Conservation (phyloP, 2,113 vertebrate species). For the Pseudolaguvia tuberculata region DNA sequence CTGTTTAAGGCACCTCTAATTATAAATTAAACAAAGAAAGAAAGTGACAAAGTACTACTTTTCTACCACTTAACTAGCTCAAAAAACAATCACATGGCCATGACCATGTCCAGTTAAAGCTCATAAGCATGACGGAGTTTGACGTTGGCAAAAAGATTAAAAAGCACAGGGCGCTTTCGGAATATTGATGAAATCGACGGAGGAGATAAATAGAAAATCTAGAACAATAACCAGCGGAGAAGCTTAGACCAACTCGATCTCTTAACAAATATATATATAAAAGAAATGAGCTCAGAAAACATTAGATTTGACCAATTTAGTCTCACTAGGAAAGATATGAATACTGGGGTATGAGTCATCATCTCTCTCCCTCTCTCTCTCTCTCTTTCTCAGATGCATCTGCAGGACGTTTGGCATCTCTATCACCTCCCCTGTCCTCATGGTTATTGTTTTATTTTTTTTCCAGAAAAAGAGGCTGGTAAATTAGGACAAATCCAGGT, state of each 20-base stretch:
- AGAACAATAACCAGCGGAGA: background rate
- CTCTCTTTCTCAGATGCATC: conserved; percentile 7
- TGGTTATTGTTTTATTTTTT: conserved; percentile 40
- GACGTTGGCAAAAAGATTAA: too few relatives aligned
- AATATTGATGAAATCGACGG: background rate
- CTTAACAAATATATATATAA: background rate
- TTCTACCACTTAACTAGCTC: conserved; percentile 58
- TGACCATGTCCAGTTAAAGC: conserved; percentile 51
- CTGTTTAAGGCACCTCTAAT: too few relatives aligned
- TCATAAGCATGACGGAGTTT: background rate
- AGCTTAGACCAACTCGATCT: background rate
- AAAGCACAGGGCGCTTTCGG: background rate
- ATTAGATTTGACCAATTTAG: conserved; percentile 27
- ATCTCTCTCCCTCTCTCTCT: conserved; percentile 37
- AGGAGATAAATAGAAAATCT: background rate
- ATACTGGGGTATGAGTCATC: conserved; percentile 69
- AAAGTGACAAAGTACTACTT: background rate
- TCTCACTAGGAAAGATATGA: conserved; percentile 44
- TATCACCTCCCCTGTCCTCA: conserved; percentile 32
- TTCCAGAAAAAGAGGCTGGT: conserved; percentile 57
- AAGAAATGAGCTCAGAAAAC: conserved; percentile 27
- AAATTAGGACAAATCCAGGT: background rate
- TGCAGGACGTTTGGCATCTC: conserved; percentile 51
- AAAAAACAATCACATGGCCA: conserved; percentile 61
- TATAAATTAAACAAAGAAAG: too few relatives aligned